These are phyloP conservation scores for Mamestra configurata DNA, from an alignment of 1,140 invertebrate species.

Conservation along the genomic window DNA sequence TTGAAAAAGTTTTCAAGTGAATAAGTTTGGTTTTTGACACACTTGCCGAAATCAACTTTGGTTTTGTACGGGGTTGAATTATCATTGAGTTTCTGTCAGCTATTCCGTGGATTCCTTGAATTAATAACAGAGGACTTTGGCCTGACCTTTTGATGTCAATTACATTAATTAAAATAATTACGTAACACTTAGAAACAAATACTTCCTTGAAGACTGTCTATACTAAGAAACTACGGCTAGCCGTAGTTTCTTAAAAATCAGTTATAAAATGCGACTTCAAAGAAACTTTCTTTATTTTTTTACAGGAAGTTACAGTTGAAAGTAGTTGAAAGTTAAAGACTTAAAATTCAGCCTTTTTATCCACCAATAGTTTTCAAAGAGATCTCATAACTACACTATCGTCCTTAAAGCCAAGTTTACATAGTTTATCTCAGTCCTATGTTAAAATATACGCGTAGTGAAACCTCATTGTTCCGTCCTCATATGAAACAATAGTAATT, in stretches of 20 bases:
- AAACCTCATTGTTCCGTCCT: constrained; percentile 6
- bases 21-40: constrained; percentile 28
- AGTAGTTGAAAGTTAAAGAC: too few relatives aligned
- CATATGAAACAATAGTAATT: constrained; percentile 34
- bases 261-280: too few relatives aligned
- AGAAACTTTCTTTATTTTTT: too few relatives aligned
- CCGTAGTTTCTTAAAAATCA: too few relatives aligned
- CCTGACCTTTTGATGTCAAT: constrained; percentile 1
- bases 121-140: constrained; percentile 23
- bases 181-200: background rate
- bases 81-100: constrained; percentile 39
- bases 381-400: background rate
- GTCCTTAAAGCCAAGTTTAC: background rate
- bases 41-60: constrained; percentile 5
- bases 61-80: constrained; percentile 31
- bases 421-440: background rate
- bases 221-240: too few relatives aligned
- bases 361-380: too few relatives aligned
- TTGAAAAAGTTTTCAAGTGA: constrained; percentile 50
- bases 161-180: constrained; percentile 20
- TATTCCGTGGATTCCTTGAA: constrained; percentile 21
- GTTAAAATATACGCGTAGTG: background rate
- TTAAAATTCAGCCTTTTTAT: too few relatives aligned
- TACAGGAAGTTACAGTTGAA: too few relatives aligned
- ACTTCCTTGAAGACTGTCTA: too few relatives aligned